Conservation (phyloP, 2,797 vertebrate genomes). For the Pogonophryne albipinna region DNA sequence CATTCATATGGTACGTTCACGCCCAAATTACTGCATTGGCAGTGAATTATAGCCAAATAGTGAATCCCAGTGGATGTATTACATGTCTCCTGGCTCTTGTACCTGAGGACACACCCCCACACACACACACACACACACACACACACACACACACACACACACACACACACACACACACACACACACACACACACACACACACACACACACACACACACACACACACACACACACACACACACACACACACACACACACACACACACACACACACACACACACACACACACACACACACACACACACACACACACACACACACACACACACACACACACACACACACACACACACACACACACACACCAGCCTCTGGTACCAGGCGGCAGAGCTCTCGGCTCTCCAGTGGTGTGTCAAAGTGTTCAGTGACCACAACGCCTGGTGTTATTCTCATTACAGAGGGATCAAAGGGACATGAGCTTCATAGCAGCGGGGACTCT, state of each 20-base stretch:
- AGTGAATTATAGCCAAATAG: constrained; percentile 53
- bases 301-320: constrained; percentile 43
- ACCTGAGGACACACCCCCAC: constrained; percentile 59
- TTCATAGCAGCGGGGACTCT: constrained; percentile 79
- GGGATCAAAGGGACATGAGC: constrained; percentile 83
- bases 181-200: constrained; percentile 40
- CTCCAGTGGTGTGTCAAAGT: constrained; percentile 78
- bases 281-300: constrained; percentile 39
- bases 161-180: constrained; percentile 41
- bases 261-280: constrained; percentile 41
- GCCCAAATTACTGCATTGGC: constrained; percentile 49
- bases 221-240: constrained; percentile 41
- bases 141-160: constrained; percentile 41
- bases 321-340: constrained; percentile 12
- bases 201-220: constrained; percentile 41
- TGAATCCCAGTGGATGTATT: constrained; percentile 64
- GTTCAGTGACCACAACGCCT: constrained; percentile 81
- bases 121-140: constrained; percentile 43
- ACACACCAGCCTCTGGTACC: constrained; percentile 38
- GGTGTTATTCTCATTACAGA: constrained; percentile 83
- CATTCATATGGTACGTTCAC: constrained; percentile 53
- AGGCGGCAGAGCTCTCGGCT: constrained; percentile 65
- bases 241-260: constrained; percentile 41
- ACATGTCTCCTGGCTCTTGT: constrained; percentile 59
- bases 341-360: constrained; percentile 37